Conservation (phyloP, 2,888 invertebrate genomes). For the Luperina testacea region DNA sequence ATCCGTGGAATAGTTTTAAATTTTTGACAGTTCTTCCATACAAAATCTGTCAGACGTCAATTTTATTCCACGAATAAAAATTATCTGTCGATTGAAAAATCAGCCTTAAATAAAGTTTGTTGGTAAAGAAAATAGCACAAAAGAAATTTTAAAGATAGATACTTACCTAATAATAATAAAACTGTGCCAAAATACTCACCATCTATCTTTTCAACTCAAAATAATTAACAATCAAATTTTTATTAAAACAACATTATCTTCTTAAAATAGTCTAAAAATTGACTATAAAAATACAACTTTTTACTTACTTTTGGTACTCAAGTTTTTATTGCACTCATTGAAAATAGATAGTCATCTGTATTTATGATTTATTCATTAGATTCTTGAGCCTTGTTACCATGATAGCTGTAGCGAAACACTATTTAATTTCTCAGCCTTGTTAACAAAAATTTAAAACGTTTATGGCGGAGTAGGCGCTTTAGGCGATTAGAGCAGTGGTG, state of each 20-base stretch:
- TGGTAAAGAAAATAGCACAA: not conserved
- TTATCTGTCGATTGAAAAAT: too few species aligned
- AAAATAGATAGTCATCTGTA: conserved; percentile 9
- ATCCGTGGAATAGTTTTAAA: too few species aligned
- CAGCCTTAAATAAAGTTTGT: not conserved
- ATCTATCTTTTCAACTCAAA: not conserved
- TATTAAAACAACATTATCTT: not conserved
- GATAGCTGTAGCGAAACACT: not conserved
- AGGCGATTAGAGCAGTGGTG: too few species aligned
- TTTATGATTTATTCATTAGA: conserved; percentile 29
- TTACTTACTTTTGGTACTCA: not conserved
- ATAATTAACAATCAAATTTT: too few species aligned
- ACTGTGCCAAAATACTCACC: not conserved
- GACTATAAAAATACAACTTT: not conserved
- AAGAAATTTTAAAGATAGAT: not conserved
- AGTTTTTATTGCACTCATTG: conserved; percentile 14
- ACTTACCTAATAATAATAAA: not conserved
- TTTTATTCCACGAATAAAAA: too few species aligned
- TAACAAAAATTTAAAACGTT: not conserved
- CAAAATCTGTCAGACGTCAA: too few species aligned
- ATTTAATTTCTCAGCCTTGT: not conserved
- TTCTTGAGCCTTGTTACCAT: conserved; percentile 1
- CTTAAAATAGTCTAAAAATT: not conserved
- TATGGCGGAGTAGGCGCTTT: too few species aligned
- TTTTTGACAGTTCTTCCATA: too few species aligned